phyloP scores from a whole-genome alignment of 2,797 vertebrate genomes.

The Acridotheres tristis region DNA sequence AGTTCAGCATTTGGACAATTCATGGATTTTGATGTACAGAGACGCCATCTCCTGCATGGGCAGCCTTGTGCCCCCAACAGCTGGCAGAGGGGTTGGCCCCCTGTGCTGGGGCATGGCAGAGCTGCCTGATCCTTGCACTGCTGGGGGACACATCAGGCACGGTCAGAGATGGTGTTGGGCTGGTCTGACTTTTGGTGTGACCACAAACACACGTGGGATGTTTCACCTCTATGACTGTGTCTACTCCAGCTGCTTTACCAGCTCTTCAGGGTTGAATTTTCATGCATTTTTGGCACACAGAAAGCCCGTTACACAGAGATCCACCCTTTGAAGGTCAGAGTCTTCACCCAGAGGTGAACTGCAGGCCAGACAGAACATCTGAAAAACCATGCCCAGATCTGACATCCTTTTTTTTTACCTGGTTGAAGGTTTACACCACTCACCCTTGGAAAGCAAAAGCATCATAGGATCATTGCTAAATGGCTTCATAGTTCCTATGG shows the following conservation, averaged over 20 bases:
- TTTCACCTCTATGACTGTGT: neutral
- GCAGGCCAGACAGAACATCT: neutral
- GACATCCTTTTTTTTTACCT: neutral
- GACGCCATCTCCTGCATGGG: neutral
- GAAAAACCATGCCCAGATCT: neutral
- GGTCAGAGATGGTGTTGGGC: neutral
- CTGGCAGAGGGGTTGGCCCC: neutral
- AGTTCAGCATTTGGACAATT: neutral
- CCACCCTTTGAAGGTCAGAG: neutral
- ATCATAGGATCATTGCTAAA: neutral
- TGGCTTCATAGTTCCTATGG: neutral
- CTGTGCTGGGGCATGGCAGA: neutral
- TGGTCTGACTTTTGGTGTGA: neutral
- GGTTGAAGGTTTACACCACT: neutral
- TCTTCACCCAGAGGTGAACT: neutral
- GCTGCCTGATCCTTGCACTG: neutral
- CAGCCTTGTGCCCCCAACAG: neutral
- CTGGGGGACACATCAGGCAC: neutral
- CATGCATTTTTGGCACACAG: neutral
- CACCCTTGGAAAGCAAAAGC: neutral
- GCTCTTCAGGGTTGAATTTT: neutral
- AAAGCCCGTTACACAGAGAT: neutral
- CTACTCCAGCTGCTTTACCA: neutral
- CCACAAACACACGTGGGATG: neutral
- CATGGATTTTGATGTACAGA: neutral